phyloP scores from a whole-genome alignment of 2,113 vertebrate genomes.

The Scolopax mira region DNA sequence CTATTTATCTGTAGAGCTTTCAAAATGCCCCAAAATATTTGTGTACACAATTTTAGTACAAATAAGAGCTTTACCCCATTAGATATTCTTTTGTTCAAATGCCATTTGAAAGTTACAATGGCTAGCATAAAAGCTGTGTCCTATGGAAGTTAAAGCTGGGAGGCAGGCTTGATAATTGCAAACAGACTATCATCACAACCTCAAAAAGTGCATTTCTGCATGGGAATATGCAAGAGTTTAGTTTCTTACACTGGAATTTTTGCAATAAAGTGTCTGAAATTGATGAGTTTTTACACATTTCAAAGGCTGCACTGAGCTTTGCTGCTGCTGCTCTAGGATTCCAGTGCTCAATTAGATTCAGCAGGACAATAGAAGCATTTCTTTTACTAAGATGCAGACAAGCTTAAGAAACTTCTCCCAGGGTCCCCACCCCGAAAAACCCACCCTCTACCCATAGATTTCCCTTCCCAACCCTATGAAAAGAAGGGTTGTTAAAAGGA shows the following conservation, averaged over 20 bases:
- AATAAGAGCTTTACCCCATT: constrained; percentile 51
- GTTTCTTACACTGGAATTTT: no score
- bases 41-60: constrained; percentile 17
- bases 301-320: not conserved
- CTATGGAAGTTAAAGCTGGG: constrained; percentile 14
- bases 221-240: not conserved
- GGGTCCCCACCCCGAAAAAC: not conserved
- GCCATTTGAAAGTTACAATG: constrained; percentile 49
- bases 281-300: not conserved
- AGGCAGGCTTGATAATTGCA: constrained; percentile 15
- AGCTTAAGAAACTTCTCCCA: constrained; percentile 12
- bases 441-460: not conserved
- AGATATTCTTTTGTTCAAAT: constrained; percentile 63
- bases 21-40: not conserved
- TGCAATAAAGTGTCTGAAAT: not conserved
- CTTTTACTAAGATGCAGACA: constrained; percentile 3
- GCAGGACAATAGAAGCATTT: constrained; percentile 38
- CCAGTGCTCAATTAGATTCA: constrained; percentile 26
- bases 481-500: not conserved
- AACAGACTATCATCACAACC: not conserved
- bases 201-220: not conserved
- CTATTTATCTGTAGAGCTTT: not conserved
- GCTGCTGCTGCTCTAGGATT: constrained; percentile 3
- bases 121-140: constrained; percentile 23
- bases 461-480: not conserved